Conservation (phyloP, 2,113 vertebrate species). For the Tragelaphus imberbis region DNA sequence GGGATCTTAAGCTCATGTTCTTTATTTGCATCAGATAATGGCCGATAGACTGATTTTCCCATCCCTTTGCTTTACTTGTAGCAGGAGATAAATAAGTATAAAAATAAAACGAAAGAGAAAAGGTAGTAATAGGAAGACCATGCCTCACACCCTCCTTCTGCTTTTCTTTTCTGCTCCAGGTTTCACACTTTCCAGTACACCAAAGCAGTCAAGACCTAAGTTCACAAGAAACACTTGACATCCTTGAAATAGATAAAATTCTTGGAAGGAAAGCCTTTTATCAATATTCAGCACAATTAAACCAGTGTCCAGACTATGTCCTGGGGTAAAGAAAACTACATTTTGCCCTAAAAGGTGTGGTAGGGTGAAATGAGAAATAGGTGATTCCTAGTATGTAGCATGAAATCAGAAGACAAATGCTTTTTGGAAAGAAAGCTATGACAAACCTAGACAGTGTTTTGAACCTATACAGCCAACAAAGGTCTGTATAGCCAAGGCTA, state of each 20-base stretch:
- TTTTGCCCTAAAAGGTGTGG: not conserved
- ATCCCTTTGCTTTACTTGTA: not conserved
- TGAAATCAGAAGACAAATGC: not conserved
- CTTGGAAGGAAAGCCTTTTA: not conserved
- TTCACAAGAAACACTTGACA: not conserved
- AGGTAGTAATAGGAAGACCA: not conserved
- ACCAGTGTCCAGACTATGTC: not conserved
- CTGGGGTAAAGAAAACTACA: not conserved
- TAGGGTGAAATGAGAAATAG: not conserved
- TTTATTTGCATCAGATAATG: constrained; percentile 48
- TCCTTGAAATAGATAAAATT: not conserved
- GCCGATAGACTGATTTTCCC: not conserved
- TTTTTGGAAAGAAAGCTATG: not conserved
- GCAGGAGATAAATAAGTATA: constrained; percentile 48
- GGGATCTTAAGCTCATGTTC: not conserved
- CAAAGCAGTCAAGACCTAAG: not conserved
- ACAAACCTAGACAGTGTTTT: not conserved
- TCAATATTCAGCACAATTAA: not conserved
- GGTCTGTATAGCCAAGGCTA: not conserved
- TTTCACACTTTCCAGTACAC: not conserved
- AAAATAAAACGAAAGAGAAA: not conserved
- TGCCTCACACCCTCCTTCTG: not conserved
- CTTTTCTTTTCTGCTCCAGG: not conserved
- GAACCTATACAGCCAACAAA: not conserved
- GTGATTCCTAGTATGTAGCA: not conserved